phyloP scores from a whole-genome alignment of 37 sponge, comb jelly and placozoan species.

The Agelas oroides region DNA sequence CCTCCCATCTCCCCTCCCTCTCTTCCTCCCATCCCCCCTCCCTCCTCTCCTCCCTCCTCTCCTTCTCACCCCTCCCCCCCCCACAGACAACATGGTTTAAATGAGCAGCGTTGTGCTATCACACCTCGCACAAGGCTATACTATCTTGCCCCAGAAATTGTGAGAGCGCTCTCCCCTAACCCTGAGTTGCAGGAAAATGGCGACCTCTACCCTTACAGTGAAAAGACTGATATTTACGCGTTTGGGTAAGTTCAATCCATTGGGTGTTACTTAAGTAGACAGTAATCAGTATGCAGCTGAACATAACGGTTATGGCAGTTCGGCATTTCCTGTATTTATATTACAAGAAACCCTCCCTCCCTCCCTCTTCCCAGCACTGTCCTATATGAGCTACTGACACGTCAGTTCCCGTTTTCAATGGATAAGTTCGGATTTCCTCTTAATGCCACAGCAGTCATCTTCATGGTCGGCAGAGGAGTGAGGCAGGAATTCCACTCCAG shows the following conservation, averaged over 20 bases:
- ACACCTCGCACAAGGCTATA: conserved; percentile 76
- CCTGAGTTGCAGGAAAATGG: conserved; percentile 5
- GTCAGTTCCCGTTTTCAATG: conserved; percentile 74
- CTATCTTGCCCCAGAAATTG: conserved; percentile 91
- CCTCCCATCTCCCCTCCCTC: too few relatives aligned
- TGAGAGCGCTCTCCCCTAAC: conserved; percentile 54
- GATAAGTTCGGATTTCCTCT: conserved; percentile 47
- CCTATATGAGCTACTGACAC: conserved; percentile 85
- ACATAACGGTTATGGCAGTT: neutral
- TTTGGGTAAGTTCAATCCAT: conserved; percentile 74
- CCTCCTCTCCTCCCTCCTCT: too few relatives aligned
- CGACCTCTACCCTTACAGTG: conserved; percentile 43
- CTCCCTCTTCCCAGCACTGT: conserved; percentile 65
- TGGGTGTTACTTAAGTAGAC: too few relatives aligned
- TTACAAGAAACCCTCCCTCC: neutral
- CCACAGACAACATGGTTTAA: too few relatives aligned
- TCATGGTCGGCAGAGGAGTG: conserved; percentile 51
- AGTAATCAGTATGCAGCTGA: too few relatives aligned
- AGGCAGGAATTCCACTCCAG: conserved; percentile 44
- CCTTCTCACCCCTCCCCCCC: too few relatives aligned
- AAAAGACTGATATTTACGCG: conserved; percentile 83
- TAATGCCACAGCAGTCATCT: conserved; percentile 54
- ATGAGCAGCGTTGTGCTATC: neutral
- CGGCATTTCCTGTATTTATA: neutral
- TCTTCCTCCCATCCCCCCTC: too few relatives aligned